Base-by-base conservation (phyloP, 2,113 vertebrate species). In the Chaetodon auriga region DNA sequence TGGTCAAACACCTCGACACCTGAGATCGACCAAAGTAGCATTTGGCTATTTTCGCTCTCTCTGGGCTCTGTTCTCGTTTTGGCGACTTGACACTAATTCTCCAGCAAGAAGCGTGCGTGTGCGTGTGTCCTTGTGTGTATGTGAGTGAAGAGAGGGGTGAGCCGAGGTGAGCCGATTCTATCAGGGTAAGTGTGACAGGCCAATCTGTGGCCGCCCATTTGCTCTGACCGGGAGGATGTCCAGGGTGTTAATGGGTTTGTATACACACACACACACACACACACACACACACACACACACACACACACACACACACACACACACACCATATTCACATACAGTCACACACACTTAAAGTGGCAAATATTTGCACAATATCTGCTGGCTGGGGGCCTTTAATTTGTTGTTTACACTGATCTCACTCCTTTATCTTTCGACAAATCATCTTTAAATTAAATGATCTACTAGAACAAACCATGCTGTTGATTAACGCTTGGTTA, bases 141-240 rank as follows among this genome's bases (percentile, higher is more conserved):
- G 68, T 72, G 66, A 82, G 82, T 43, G 54, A 68, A 81, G 78
- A 75, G 70, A 63, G 38, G 41, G 75, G 71, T 85, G 83, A 86
- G 49, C 68, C 54, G 53, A 83, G 75, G 81, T 75, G 72, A 87
- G 72, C 81, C 6, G 80, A 84, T 87, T 86, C 83, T 85, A 86
- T 91, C 92, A 86, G 79, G 71, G 75, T 87, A 83, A 85, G 89
- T 90, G 89, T 93, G 90, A 92, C 92, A 92, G 93, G 68, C 71
- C 82, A 92, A 89, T 91, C 90, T 90, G 84, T 90, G 89, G 82
- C 80, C 92, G 89, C 65, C 16, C 7, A 78, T 86, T 86, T 86
- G 36, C 76, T 90, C 71, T 1, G 45, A 93, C 92, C 92, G 93
- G 90, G 92, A 91, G 84, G 86, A 92, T 91, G 91, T 76, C 55